Evolutionary conservation across 2,797 vertebrate genomes (phyloP), one percentile per base, ranked within the genome.

Genomic region (Urocyon cinereoargenteus): DNA sequence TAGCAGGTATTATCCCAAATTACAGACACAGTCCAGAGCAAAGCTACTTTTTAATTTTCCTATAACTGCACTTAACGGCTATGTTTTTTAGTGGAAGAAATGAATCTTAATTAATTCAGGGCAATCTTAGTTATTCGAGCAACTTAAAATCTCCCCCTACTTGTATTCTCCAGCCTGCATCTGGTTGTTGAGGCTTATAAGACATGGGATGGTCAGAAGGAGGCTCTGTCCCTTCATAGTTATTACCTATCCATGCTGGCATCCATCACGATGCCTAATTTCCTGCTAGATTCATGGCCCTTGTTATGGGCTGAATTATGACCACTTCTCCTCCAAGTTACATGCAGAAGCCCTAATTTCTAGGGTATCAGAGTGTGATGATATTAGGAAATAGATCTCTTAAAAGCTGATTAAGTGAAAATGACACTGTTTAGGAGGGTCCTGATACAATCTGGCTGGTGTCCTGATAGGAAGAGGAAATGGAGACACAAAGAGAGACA

Each of bases 81-180:
- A 53, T 85, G 26, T 51, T 89, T 90, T 91, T 86, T 75, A 49
- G 61, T 79, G 51, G 11, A 45, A 92, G 13, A 68, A 81, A 82
- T 49, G 26, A 79, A 31, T 81, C 13, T 75, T n/a, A 21, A 21
- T 18, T 70, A 40, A 79, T 49, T 90, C 34, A 94, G 34, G 78
- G 8, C 15, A 87, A 9, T 16, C 11, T 22, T 31, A 73, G 26
- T 64, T 40, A 89, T 53, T 86, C 31, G 78, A 66, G 73, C 31
- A 22, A 26, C 18, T 87, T 62, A 96, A 88, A 83, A 70, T 40
- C 22, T 73, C 49, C 62, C 15, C 5, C 6, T 10, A 4, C 36
- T 36, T 57, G 21, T 9, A 59, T 66, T 36, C n/a, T 64, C 26
- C 70, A 26, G 28, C 6, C 9, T 61, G 14, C 26, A 85, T 90